These are phyloP conservation scores for Characodon lateralis DNA, from an alignment of 2,797 vertebrate genomes.

Conservation along the genomic window DNA sequence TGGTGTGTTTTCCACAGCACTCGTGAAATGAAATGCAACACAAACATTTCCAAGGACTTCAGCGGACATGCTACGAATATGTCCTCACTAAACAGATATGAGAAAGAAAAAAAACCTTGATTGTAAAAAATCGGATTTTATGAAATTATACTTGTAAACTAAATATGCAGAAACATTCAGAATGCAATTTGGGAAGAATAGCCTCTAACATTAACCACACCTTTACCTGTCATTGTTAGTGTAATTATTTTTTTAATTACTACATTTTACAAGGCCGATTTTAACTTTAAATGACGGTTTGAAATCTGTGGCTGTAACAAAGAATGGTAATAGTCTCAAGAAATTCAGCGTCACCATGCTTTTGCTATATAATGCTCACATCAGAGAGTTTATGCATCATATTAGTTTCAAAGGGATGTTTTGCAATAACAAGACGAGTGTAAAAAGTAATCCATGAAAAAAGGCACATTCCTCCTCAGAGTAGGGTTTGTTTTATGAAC, in stretches of 20 bases:
- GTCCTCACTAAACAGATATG: constrained; percentile 45
- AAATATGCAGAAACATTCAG: not conserved
- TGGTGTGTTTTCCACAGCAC: constrained; percentile 69
- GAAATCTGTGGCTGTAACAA: not conserved
- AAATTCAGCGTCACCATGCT: not conserved
- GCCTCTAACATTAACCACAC: no score
- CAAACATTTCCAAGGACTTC: constrained; percentile 71
- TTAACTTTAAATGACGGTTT: not conserved
- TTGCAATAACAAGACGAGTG: not conserved
- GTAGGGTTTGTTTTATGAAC: not conserved
- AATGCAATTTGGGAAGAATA: no score
- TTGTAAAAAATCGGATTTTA: not conserved
- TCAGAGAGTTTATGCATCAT: not conserved
- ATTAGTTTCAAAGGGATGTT: not conserved
- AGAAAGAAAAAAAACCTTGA: not conserved
- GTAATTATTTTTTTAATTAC: no score
- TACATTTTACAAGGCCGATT: not conserved
- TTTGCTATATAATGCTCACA: not conserved
- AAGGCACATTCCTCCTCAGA: not conserved
- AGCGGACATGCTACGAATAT: constrained; percentile 64
- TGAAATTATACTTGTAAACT: not conserved
- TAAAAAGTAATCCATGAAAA: not conserved
- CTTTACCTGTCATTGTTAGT: no score
- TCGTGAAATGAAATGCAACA: constrained; percentile 74
- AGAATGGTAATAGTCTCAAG: not conserved